Conservation (phyloP, 1,140 invertebrate genomes). For the Dinothrombium tinctorium region DNA sequence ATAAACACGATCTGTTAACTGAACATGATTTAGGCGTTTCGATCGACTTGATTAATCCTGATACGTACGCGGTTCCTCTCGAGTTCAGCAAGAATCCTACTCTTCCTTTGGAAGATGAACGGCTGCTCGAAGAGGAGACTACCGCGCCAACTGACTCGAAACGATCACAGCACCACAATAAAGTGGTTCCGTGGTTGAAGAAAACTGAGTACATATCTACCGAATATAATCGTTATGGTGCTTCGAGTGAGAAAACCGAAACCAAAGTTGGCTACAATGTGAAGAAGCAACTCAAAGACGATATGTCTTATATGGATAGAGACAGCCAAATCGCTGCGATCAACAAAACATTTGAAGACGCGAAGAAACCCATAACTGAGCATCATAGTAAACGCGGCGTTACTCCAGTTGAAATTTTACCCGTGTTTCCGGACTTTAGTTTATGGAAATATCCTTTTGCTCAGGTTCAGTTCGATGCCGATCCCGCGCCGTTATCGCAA, state of each 20-base stretch:
- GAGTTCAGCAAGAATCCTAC: not conserved
- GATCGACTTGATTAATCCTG: conserved; percentile 85
- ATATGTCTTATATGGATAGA: conserved; percentile 83
- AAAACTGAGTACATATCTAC: conserved; percentile 98
- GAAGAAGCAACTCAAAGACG: conserved; percentile 80
- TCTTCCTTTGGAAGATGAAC: conserved; percentile 16
- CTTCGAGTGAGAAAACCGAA: conserved; percentile 86
- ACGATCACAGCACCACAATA: conserved; percentile 52
- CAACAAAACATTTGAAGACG: conserved; percentile 88
- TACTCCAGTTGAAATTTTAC: conserved; percentile 60
- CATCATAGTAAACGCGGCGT: conserved; percentile 91
- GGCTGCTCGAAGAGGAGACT: conserved; percentile 17
- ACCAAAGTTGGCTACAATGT: conserved; percentile 88
- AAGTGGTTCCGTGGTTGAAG: conserved; percentile 81
- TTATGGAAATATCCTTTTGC: conserved; percentile 93
- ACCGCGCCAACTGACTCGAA: conserved; percentile 15
- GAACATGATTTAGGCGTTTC: conserved; percentile 89
- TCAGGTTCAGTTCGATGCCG: conserved; percentile 94
- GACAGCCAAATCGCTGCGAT: conserved; percentile 94
- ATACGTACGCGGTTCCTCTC: conserved; percentile 42
- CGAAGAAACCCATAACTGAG: conserved; percentile 53
- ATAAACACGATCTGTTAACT: conserved; percentile 84
- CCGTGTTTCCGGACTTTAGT: conserved; percentile 84
- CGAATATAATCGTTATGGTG: conserved; percentile 68
- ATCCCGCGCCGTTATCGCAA: conserved; percentile 46